phyloP scores from a whole-genome alignment of 2,888 invertebrate genomes.

The Rotaria magnacalcarata region DNA sequence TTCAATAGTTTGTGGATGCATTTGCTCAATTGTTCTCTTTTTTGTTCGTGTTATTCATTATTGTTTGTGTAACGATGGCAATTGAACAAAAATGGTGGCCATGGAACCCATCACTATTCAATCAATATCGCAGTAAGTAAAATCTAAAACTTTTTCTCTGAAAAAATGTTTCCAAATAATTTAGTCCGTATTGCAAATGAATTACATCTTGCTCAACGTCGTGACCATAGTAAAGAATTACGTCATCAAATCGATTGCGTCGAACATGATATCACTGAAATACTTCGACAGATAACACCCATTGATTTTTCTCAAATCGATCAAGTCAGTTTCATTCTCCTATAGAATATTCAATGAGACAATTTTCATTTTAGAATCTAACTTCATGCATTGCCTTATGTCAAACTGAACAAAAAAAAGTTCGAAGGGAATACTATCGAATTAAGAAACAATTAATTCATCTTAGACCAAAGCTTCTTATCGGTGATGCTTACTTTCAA shows the following conservation, averaged over 20 bases:
- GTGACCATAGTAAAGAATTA: neutral
- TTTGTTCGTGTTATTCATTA: neutral
- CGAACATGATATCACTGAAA: neutral
- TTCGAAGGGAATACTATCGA: neutral
- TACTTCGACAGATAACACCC: neutral
- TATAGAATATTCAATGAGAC: neutral
- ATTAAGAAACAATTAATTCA: neutral
- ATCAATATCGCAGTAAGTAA: neutral
- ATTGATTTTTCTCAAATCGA: neutral
- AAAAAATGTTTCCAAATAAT: neutral
- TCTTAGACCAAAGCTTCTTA: neutral
- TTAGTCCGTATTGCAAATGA: neutral
- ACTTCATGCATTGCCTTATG: neutral
- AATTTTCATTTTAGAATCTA: neutral
- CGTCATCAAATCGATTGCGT: neutral
- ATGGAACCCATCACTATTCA: neutral
- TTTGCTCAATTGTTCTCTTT: conserved; percentile 18
- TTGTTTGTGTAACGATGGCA: conserved; percentile 6
- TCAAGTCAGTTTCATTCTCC: neutral
- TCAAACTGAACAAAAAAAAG: neutral
- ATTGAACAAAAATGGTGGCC: neutral
- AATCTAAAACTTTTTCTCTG: neutral
- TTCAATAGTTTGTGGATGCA: neutral
- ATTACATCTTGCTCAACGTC: neutral
- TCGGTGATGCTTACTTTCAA: neutral